Base-by-base conservation (phyloP, 2,888 invertebrate species). In the Periphyllus acericola region DNA sequence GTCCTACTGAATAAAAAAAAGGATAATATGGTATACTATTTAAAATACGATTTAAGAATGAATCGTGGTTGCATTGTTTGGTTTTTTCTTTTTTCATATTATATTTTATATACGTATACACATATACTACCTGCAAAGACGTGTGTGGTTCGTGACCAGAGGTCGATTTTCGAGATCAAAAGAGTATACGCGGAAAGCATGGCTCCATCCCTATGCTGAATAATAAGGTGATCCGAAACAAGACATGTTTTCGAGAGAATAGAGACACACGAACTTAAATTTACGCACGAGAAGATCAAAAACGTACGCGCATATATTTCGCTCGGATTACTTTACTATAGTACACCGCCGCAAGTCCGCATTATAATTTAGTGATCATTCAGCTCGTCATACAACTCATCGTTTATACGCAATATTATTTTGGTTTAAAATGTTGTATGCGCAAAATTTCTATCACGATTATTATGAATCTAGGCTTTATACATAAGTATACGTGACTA, bases 91-190 rank as follows among this genome's bases (percentile, higher is more conserved):
- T 60, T 32, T n/a, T 60, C 55, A 34, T 55, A 74, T 83, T 74
- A 14, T 76, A 78, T 36, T 36, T 52, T 34, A 29, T 36, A n/a
- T n/a, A 19, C 68, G n/a, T 5, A 46, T 5, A 19, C 19, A 46
- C 21, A 21, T 76, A 52, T 76, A 14, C 68, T 14, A 32, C 25
- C n/a, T n/a, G n/a, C n/a, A 34, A 78, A 71, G 68, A 85, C 85
- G 78, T 85, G 76, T 85, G 78, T 71, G 85, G 85, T 85, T 85
- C 85, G 85, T 85, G 85, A 85, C 71, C 85, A 85, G 71, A 71
- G 85, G 78, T 85, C 78, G 71, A 71, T 85, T 85, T 85, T 85
- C 11, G 55, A 85, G 85, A 79, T 85, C 85, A 85, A 85, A 78
- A 52, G 85, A 85, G 46, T 60, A 25, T 32, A 46, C 25, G 71